Evolutionary conservation across 1,140 invertebrate genomes (phyloP), one percentile per base, ranked within the genome.

Genomic region (Limonius californicus): DNA sequence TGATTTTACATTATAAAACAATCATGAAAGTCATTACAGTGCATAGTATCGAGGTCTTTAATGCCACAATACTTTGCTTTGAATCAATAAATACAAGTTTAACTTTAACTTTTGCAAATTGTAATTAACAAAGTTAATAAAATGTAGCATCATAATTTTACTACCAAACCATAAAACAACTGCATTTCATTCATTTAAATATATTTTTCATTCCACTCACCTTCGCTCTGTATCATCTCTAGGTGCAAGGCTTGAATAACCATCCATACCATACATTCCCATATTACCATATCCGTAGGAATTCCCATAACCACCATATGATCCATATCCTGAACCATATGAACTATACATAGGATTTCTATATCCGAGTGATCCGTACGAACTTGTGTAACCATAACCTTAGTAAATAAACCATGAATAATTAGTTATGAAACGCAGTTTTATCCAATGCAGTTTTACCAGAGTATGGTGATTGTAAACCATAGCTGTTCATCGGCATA

Each of bases 151-250:
- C n/a, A n/a, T n/a, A n/a, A n/a, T n/a, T n/a, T n/a, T n/a, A n/a
- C n/a, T n/a, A n/a, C n/a, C n/a, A n/a, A n/a, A n/a, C n/a, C n/a
- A n/a, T n/a, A n/a, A n/a, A n/a, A n/a, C n/a, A 32, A 32, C 27
- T 32, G 11, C 27, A 32, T 32, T 32, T 32, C 27, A 32, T 6
- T 32, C 11, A 32, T 32, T 32, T 32, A 4, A 32, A 32, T 32
- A 32, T n/a, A n/a, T n/a, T n/a, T n/a, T n/a, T n/a, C n/a, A n/a
- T n/a, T n/a, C n/a, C n/a, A 27, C 23, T 27, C 8, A 84, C 83
- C 84, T 83, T 68, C 80, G 83, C 76, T 86, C 85, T 54, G 84
- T 80, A 77, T 85, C 83, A 60, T 82, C 83, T 64, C 80, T 80
- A 60, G 79, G 77, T 18, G 77, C 76, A 16, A 67, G 77, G 81